Conservation (phyloP, 2,797 vertebrate species). For the Aselliscus stoliczkanus region DNA sequence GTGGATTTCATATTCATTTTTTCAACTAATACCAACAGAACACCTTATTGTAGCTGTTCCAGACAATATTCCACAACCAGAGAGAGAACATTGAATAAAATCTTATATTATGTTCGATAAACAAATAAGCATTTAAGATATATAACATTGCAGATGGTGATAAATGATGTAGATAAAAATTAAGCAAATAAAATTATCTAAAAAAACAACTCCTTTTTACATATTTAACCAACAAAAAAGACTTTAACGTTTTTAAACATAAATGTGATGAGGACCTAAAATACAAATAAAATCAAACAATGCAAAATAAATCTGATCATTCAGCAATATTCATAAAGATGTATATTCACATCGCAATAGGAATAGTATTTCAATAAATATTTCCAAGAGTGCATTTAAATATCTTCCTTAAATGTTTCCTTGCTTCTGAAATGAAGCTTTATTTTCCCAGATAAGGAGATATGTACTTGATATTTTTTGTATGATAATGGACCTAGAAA, state of each 20-base stretch:
- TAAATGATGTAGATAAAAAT: background rate
- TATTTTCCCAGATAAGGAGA: background rate
- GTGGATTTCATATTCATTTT: background rate
- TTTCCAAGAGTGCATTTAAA: background rate
- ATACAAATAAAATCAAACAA: background rate
- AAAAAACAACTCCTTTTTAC: background rate
- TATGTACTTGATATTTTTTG: background rate
- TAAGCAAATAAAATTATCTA: background rate
- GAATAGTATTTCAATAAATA: background rate
- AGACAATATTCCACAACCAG: background rate
- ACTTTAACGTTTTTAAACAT: background rate
- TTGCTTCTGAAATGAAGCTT: background rate
- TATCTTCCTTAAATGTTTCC: background rate
- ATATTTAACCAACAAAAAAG: background rate
- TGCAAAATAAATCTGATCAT: background rate
- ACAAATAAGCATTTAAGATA: background rate
- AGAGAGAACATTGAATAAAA: background rate
- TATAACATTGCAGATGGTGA: background rate
- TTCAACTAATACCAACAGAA: background rate
- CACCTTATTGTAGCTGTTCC: background rate
- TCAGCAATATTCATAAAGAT: background rate
- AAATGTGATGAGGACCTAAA: background rate
- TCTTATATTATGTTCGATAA: background rate
- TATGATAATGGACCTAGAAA: background rate
- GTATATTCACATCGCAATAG: background rate